Conservation (phyloP, 2,113 vertebrate species). For the Phyllostomus discolor region DNA sequence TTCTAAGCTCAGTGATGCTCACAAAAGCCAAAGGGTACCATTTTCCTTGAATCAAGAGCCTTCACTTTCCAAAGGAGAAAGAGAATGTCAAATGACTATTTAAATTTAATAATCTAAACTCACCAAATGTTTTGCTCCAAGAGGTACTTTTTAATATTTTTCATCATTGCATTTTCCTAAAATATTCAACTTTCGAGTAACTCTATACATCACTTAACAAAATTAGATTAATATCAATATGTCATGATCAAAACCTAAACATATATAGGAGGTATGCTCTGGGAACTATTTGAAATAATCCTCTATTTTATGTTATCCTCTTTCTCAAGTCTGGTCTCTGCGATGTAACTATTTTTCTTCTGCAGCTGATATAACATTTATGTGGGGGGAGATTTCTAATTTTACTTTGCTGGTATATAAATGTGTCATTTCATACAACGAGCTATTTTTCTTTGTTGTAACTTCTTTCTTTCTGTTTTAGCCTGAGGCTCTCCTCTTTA, state of each 20-base stretch:
- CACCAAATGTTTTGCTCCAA: neutral
- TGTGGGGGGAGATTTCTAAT: constrained; percentile 76
- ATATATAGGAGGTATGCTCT: constrained; percentile 48
- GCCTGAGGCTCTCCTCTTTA: constrained; percentile 81
- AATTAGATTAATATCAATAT: constrained; percentile 31
- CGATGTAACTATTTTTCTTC: constrained; percentile 76
- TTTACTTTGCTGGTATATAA: constrained; percentile 80
- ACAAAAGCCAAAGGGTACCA: neutral
- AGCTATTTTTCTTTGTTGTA: constrained; percentile 84
- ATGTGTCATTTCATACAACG: constrained; percentile 83
- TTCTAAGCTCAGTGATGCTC: neutral
- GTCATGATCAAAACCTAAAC: constrained; percentile 27
- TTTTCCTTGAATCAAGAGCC: constrained; percentile 35
- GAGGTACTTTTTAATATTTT: neutral
- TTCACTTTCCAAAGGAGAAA: constrained; percentile 26
- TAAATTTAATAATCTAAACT: neutral
- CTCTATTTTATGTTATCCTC: constrained; percentile 67
- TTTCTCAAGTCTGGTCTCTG: constrained; percentile 65
- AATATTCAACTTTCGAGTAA: neutral
- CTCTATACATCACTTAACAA: neutral
- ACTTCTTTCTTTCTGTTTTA: constrained; percentile 81
- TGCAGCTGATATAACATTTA: constrained; percentile 73
- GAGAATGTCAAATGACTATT: constrained; percentile 28
- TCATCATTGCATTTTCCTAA: constrained; percentile 17
- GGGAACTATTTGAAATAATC: constrained; percentile 63